Percentiles rank a stretch among this genome's conserved stretches.
Conservation (phyloP, 2,113 vertebrate genomes). For the Spheniscus mendiculus region DNA sequence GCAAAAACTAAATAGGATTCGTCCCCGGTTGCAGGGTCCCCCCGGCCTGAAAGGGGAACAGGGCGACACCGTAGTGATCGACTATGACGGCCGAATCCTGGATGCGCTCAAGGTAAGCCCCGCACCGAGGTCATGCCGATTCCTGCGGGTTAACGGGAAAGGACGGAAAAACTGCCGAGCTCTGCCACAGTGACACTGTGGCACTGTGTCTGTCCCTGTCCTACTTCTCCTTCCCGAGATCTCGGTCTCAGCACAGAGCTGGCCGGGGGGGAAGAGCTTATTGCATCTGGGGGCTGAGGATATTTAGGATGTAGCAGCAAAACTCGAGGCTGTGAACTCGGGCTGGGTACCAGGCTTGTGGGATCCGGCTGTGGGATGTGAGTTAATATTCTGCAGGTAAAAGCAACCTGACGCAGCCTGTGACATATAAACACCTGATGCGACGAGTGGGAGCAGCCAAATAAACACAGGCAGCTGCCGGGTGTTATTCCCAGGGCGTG, state of each 20-base stretch:
- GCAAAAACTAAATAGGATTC: background rate
- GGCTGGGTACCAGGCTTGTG: background rate
- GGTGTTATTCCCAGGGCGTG: fast-evolving
- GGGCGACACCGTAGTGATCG: slow-evolving; percentile 86
- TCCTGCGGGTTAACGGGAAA: background rate
- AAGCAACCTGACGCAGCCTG: background rate
- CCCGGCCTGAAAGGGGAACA: slow-evolving; percentile 78
- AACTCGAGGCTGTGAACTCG: background rate
- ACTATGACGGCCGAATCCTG: slow-evolving; percentile 90
- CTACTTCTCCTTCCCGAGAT: background rate
- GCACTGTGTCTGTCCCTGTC: background rate
- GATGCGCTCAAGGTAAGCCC: slow-evolving; percentile 87
- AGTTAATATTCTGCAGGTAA: background rate
- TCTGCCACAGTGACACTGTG: fast-evolving
- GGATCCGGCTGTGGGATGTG: background rate
- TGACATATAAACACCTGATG: background rate
- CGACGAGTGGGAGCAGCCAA: background rate
- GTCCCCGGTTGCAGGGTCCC: slow-evolving; percentile 57
- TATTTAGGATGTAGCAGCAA: background rate
- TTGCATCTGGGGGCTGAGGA: background rate
- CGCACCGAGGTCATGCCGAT: fast-evolving
- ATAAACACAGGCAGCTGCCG: fast-evolving
- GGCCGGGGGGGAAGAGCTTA: background rate
- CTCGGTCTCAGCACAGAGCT: background rate
- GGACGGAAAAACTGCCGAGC: background rate